Conservation (phyloP, 2,797 vertebrate species). For the Distichodus sexfasciatus region DNA sequence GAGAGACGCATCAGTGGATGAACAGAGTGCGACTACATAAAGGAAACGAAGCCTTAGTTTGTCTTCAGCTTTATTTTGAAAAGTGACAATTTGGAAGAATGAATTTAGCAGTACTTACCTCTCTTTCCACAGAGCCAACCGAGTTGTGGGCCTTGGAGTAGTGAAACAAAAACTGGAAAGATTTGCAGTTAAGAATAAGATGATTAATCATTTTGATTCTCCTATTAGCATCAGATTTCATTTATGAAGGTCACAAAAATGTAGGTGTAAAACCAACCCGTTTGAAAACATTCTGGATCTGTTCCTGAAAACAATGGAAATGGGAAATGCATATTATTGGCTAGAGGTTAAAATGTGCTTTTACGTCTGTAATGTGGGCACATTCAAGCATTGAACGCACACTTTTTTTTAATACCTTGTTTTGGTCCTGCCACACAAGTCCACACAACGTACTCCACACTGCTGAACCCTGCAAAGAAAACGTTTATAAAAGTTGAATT, state of each 20-base stretch:
- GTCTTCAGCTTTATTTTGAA: neutral
- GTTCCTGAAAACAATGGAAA: slow-evolving; percentile 61
- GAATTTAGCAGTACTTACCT: slow-evolving; percentile 57
- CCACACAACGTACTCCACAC: slow-evolving; percentile 56
- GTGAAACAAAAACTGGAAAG: slow-evolving; percentile 75
- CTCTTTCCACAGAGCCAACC: slow-evolving; percentile 59
- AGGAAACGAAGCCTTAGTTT: neutral
- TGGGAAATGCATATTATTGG: neutral
- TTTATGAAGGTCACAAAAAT: neutral
- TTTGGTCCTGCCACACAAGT: slow-evolving; percentile 60
- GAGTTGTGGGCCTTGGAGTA: slow-evolving; percentile 77
- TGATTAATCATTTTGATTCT: too few relatives aligned
- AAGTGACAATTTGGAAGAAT: neutral
- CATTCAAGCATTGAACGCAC: neutral
- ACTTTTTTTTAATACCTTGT: slow-evolving; percentile 59
- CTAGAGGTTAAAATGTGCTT: neutral
- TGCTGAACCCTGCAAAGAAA: slow-evolving; percentile 57
- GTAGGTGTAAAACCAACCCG: slow-evolving; percentile 62
- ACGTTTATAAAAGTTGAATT: neutral
- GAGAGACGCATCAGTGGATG: slow-evolving; percentile 77
- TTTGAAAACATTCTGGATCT: slow-evolving; percentile 77
- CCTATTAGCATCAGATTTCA: too few relatives aligned
- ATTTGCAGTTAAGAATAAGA: too few relatives aligned
- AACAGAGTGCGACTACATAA: slow-evolving; percentile 69
- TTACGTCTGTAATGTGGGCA: neutral